Base-by-base conservation (phyloP, 2,113 vertebrate species). In the Ovis aries region DNA sequence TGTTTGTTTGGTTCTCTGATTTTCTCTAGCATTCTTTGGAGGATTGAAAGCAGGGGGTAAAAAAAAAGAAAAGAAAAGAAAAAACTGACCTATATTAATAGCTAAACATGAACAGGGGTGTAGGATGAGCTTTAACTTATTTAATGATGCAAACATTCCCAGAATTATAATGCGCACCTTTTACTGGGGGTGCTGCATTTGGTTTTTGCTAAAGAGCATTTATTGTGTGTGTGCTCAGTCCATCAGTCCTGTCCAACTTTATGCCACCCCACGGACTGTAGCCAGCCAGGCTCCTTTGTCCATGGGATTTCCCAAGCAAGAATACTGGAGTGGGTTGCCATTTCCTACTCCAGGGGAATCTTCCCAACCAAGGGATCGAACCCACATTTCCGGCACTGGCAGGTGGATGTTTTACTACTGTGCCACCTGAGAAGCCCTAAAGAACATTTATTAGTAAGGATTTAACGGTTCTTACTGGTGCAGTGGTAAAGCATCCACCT, bases 21-120 rank as follows among this genome's bases (percentile, higher is more conserved):
- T 97, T 98, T 96, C 55, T 91, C 50, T 77, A 64, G 40, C 55
- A 91, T 95, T 97, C 94, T 93, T 95, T 94, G 57, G n/a, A 94
- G 86, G 55, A 93, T 94, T 93, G 74, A 12, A 95, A 91, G 33
- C 50, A 15, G 17, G 6, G 74, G 29, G 6, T 10, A 5, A 36
- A 45, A 17, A n/a, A 14, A 25, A 31, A 60, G 5, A 59, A 23
- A 11, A 17, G 12, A 81, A 92, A 62, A 23, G 59, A 19, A 60
- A 53, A 59, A 50, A 4, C 86, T 90, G 52, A 81, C 27, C 59
- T 94, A 14, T 86, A 52, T 82, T 90, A 91, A 97, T 53, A 93
- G 57, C 19, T 87, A 83, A 88, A 92, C 7, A 62, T 53, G 57
- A 43, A 96, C 91, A 93, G 2, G 3, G 6, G 78, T 95, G 87